These are phyloP conservation scores for Temnothorax unifasciatus DNA, from an alignment of 2,888 invertebrate genomes.

Conservation along the genomic window DNA sequence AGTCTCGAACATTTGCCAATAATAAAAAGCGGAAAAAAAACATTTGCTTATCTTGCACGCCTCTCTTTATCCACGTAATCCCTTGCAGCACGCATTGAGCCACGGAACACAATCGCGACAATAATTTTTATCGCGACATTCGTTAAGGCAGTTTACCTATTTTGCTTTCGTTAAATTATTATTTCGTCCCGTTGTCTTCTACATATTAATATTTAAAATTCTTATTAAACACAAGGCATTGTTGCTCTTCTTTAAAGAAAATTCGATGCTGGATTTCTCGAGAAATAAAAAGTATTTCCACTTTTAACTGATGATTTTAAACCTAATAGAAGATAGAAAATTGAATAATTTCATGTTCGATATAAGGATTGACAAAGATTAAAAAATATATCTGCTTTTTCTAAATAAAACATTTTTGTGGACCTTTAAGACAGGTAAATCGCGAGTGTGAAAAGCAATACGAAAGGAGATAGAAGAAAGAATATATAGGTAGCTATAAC, in stretches of 20 bases:
- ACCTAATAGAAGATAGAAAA: not conserved
- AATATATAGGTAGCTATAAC: slow-evolving; percentile 39
- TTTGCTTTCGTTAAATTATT: slow-evolving; percentile 22
- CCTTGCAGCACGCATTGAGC: slow-evolving; percentile 62
- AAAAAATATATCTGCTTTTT: not conserved
- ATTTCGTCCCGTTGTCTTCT: not conserved
- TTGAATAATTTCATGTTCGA: not conserved
- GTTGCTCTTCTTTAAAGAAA: not conserved
- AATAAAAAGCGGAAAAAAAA: slow-evolving; percentile 70
- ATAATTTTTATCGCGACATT: slow-evolving; percentile 59
- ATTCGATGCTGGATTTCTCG: not conserved
- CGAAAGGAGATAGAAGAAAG: slow-evolving; percentile 25
- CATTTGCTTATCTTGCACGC: slow-evolving; percentile 78
- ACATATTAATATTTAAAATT: not conserved
- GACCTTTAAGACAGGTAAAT: slow-evolving; percentile 7
- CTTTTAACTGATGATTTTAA: not conserved
- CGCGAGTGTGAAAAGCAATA: slow-evolving; percentile 33
- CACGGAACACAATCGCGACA: slow-evolving; percentile 60
- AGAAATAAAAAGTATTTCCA: not conserved
- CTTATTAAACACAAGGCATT: not conserved
- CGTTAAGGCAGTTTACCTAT: not conserved
- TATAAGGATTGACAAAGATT: not conserved
- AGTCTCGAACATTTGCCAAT: slow-evolving; percentile 75
- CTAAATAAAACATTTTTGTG: not conserved
- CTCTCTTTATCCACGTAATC: slow-evolving; percentile 78